phyloP scores from a whole-genome alignment of 2,797 vertebrate species.

The Sebastolobus alascanus region DNA sequence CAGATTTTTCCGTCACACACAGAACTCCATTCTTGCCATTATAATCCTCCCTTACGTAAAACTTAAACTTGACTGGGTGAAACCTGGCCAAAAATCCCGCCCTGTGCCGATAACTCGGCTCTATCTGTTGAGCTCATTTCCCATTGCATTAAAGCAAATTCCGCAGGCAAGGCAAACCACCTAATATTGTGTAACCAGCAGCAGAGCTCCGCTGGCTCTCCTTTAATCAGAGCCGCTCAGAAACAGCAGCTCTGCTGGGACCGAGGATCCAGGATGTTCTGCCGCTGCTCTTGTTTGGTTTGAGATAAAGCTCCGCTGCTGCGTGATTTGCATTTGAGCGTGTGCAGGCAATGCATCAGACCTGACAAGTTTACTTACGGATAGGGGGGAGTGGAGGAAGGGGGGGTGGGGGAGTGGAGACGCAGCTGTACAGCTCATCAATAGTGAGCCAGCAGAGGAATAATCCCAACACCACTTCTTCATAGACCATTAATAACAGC shows the following conservation, averaged over 20 bases:
- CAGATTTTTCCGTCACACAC: not conserved
- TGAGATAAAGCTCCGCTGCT: constrained; percentile 65
- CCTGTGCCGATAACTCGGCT: constrained; percentile 37
- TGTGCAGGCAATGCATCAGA: constrained; percentile 72
- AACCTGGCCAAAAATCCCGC: constrained; percentile 38
- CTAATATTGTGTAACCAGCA: constrained; percentile 50
- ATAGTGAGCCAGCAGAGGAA: constrained; percentile 60
- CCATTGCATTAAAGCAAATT: constrained; percentile 43
- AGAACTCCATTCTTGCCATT: not conserved
- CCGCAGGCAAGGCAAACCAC: constrained; percentile 35
- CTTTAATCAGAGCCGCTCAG: constrained; percentile 63
- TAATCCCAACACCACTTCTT: constrained; percentile 43
- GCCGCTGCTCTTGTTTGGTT: constrained; percentile 67
- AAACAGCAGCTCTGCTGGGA: constrained; percentile 58
- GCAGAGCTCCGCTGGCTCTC: constrained; percentile 44
- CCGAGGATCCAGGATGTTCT: constrained; percentile 56
- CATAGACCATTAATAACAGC: constrained; percentile 68
- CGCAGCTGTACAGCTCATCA: constrained; percentile 64
- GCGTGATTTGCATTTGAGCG: constrained; percentile 73
- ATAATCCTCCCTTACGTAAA: not conserved
- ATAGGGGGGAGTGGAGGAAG: not conserved
- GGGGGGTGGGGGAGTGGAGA: not conserved
- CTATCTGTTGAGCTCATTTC: constrained; percentile 47
- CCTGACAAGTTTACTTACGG: constrained; percentile 75
- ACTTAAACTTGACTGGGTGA: constrained; percentile 13